Evolutionary conservation across 2,113 vertebrate genomes (phyloP), one percentile per base, ranked within the genome.

Genomic region (Dendrocopos noguchii): DNA sequence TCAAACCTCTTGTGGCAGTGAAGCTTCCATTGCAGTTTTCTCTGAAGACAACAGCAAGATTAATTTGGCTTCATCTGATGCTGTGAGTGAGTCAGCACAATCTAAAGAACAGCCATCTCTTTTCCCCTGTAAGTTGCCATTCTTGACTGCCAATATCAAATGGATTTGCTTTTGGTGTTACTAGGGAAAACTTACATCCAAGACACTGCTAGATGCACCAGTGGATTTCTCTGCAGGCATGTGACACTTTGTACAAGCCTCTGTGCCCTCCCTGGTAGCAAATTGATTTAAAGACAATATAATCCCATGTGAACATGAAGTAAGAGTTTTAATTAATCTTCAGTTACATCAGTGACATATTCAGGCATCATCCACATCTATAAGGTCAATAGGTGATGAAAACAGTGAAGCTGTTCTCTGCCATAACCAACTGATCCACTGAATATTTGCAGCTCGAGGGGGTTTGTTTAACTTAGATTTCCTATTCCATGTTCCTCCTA

Each of bases 71-170:
- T 70, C 68, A 25, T 47, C 55, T 2, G 79, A 92, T 7, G 36
- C 88, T 65, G 70, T 55, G 75, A 95, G 85, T 64, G 96, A 95
- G 11, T 34, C 75, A 2, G 92, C 96, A 65, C 39, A 27, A 80
- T 84, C 79, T 53, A 75, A 93, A 28, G 94, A 97, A 9, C 95
- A 97, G 12, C 97, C 91, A 5, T 60, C 74, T 4, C 34, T 97
- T 5, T 96, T 96, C 12, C 15, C 93, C 42, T 68, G 98, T 98
- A 90, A 97, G 98, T 98, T 52, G n/a, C 46, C 76, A 71, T 75
- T 57, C 21, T 79, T 73, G 50, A 24, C 34, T 72, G 55, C 15
- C 19, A n/a, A 3, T 84, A 52, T 44, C 27, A 84, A 57, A 34
- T 68, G 24, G n/a, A 53, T 67, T 66, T 85, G 5, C 15, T 65